Evolutionary conservation across 2,113 vertebrate species (phyloP).

Genomic region (Zapus hudsonius): DNA sequence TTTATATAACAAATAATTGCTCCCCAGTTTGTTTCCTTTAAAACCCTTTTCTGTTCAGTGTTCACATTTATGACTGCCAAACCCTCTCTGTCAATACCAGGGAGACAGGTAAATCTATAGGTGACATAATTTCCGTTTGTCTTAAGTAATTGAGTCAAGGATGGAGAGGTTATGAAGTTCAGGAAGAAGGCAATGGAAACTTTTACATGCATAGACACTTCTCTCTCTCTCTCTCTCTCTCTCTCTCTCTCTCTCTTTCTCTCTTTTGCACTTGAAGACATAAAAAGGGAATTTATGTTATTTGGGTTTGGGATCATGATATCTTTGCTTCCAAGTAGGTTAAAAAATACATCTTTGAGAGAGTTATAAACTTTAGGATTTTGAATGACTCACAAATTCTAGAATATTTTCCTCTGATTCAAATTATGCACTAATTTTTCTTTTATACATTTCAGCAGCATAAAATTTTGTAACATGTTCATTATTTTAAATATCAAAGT

Average conservation of each 20-base stretch:
- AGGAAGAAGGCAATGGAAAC: constrained; percentile 19
- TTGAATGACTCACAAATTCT: constrained; percentile 45
- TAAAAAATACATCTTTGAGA: constrained; percentile 32
- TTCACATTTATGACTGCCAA: not conserved
- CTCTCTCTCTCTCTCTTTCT: too few species aligned
- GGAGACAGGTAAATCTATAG: not conserved
- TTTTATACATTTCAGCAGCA: not conserved
- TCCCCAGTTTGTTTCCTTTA: not conserved
- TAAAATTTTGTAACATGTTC: constrained; percentile 29
- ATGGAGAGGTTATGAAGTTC: constrained; percentile 42
- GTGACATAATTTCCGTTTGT: constrained; percentile 50
- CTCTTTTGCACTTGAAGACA: not conserved
- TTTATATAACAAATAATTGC: constrained; percentile 15
- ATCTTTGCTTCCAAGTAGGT: constrained; percentile 40
- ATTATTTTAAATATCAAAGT: constrained; percentile 45
- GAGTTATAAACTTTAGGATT: constrained; percentile 46
- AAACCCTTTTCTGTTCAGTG: not conserved
- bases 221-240: too few species aligned
- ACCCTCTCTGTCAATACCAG: not conserved
- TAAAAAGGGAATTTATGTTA: constrained; percentile 37
- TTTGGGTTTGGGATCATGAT: constrained; percentile 13
- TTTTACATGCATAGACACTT: not conserved
- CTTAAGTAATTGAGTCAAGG: constrained; percentile 26
- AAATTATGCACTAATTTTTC: not conserved
- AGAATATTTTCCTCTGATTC: constrained; percentile 36